Evolutionary conservation across 2,113 vertebrate species (phyloP), one percentile per base, ranked within the genome.

Genomic region (Tiliqua scincoides): DNA sequence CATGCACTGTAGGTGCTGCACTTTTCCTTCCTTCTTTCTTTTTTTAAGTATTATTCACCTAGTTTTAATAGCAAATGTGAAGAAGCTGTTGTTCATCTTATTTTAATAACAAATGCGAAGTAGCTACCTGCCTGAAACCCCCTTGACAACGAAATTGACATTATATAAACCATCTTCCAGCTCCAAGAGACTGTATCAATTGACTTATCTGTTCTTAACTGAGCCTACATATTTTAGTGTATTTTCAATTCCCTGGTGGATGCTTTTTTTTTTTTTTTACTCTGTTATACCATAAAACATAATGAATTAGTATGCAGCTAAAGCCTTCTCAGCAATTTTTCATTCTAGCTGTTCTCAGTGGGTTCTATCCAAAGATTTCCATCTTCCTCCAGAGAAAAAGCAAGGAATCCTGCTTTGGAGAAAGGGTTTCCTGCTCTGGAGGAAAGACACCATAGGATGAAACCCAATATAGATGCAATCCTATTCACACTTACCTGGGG

Each of bases 311-410:
- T 37, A 25, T 6, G 74, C 0, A 0, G 20, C 63, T 52, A 43
- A 25, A 86, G 59, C 62, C 61, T 62, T 84, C 52, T 85, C 61
- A 88, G 27, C 63, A 27, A 43, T 74, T 6, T 90, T 86, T 89
- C 21, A 85, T 14, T 71, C 0, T 52, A 83, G 82, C 3, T 73
- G 25, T 74, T 1, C 0, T 61, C 40, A 73, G 27, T 85, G 85
- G 43, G 85, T 3, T 84, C 59, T 8, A 89, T 48, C 43, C 43
- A 5, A 48, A 48, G 43, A 48, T 48, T 48, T 48, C 43, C 43
- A 48, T 48, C 43, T 48, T 48, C 43, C 43, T 48, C 43, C 43
- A 48, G 43, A 48, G 43, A 48, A 48, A 48, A 48, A 48, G 43
- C 43, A 48, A 48, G 8, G 43, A 48, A 48, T 48, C 43, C 8